These are phyloP conservation scores for Toxotes lorentzi DNA, from an alignment of 2,797 vertebrate species.

Conservation along the genomic window DNA sequence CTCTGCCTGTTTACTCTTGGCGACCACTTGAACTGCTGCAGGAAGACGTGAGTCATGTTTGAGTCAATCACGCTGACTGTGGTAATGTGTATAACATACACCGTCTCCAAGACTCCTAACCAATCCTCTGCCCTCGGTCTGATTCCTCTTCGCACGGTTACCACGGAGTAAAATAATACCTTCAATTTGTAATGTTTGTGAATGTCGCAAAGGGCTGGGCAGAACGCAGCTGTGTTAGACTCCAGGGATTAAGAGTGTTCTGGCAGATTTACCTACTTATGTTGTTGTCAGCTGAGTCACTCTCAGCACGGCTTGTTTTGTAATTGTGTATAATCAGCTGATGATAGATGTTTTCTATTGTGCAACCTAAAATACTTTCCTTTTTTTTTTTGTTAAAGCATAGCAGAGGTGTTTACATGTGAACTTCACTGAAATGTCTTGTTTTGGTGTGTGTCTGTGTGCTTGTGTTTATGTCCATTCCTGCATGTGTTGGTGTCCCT, in stretches of 20 bases:
- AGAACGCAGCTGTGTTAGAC: conserved; percentile 39
- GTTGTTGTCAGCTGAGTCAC: conserved; percentile 66
- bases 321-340: conserved; percentile 59
- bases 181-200: conserved; percentile 54
- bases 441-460: not conserved
- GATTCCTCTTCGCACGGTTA: conserved; percentile 14
- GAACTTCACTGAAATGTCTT: conserved; percentile 7
- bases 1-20: conserved; percentile 57
- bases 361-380: conserved; percentile 30
- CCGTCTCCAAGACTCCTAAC: conserved; percentile 49
- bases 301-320: conserved; percentile 34
- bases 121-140: conserved; percentile 49
- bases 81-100: conserved; percentile 62
- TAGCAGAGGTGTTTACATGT: conserved; percentile 25
- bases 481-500: conserved; percentile 15
- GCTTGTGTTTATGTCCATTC: conserved; percentile 4
- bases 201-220: conserved; percentile 39
- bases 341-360: conserved; percentile 43
- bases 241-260: conserved; percentile 32
- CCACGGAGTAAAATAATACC: conserved; percentile 36
- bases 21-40: conserved; percentile 60
- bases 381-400: conserved; percentile 7
- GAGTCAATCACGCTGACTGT: conserved; percentile 42
- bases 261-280: conserved; percentile 36
- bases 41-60: conserved; percentile 74